Conservation (phyloP, 2,888 invertebrate species). For the Plusia festucae region DNA sequence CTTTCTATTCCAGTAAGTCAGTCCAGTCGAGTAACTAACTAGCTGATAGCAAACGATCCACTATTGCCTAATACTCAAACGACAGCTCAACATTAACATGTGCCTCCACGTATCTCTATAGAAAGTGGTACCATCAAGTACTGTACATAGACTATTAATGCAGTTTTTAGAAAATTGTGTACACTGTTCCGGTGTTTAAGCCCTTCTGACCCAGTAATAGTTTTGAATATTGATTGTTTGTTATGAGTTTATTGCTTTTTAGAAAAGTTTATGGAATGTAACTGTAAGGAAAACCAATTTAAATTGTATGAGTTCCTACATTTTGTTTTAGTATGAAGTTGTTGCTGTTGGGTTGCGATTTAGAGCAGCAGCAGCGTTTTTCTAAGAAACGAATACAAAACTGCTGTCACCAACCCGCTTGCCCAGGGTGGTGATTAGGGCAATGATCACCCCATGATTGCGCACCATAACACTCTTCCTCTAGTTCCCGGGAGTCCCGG, state of each 20-base stretch:
- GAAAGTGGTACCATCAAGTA: slow-evolving; percentile 85
- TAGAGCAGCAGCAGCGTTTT: too few relatives aligned
- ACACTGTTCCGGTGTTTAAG: slow-evolving; percentile 75
- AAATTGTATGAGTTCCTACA: too few relatives aligned
- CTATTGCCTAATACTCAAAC: slow-evolving; percentile 85
- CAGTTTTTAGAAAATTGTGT: slow-evolving; percentile 72
- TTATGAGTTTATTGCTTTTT: slow-evolving; percentile 14
- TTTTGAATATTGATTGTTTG: slow-evolving; percentile 53
- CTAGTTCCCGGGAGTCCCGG: too few relatives aligned
- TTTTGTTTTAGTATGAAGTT: too few relatives aligned
- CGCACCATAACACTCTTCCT: too few relatives aligned
- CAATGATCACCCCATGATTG: too few relatives aligned
- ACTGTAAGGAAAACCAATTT: too few relatives aligned
- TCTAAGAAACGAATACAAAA: too few relatives aligned
- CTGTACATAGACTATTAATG: slow-evolving; percentile 83
- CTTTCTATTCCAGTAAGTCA: slow-evolving; percentile 9
- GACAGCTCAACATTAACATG: slow-evolving; percentile 75
- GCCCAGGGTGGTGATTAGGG: too few relatives aligned
- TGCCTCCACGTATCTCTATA: slow-evolving; percentile 75
- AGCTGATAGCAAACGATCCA: slow-evolving; percentile 45
- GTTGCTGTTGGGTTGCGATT: too few relatives aligned
- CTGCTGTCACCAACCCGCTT: too few relatives aligned
- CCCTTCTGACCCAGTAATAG: slow-evolving; percentile 63
- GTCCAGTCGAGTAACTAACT: slow-evolving; percentile 29
- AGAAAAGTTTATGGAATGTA: not conserved